These are phyloP conservation scores for Thecophora atra DNA, from an alignment of 2,888 invertebrate genomes.

Conservation along the genomic window DNA sequence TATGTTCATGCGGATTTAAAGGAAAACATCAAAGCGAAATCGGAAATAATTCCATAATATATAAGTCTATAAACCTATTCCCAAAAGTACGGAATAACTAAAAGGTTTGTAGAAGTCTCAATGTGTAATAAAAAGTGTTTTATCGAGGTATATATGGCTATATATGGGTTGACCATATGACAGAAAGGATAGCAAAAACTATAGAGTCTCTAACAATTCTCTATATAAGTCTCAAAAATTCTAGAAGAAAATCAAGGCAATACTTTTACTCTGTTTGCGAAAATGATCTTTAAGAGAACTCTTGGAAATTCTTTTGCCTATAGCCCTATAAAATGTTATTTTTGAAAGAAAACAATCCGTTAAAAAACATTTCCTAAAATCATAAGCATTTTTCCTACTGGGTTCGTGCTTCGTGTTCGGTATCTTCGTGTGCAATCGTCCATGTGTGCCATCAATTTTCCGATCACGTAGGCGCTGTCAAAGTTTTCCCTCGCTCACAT, in stretches of 20 bases:
- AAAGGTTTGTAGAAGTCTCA: no score
- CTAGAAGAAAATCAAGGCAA: no score
- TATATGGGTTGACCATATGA: no score
- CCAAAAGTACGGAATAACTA: neutral
- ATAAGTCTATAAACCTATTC: neutral
- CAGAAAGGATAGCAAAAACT: no score
- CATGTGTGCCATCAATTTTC: constrained; percentile 42
- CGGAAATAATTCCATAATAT: neutral
- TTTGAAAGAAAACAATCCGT: neutral
- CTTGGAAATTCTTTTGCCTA: no score
- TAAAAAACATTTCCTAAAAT: neutral
- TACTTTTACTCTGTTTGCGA: no score
- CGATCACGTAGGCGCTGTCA: constrained; percentile 45
- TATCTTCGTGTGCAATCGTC: neutral
- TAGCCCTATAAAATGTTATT: neutral
- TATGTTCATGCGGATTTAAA: neutral
- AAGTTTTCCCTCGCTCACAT: constrained; percentile 40
- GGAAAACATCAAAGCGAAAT: neutral
- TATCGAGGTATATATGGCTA: no score
- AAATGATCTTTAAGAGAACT: no score
- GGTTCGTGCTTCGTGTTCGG: neutral
- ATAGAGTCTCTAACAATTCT: no score
- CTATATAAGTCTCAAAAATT: no score
- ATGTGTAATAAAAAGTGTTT: no score
- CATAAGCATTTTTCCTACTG: neutral